Evolutionary conservation across 2,888 invertebrate genomes (phyloP).

Genomic region (Yponomeuta malinellus): DNA sequence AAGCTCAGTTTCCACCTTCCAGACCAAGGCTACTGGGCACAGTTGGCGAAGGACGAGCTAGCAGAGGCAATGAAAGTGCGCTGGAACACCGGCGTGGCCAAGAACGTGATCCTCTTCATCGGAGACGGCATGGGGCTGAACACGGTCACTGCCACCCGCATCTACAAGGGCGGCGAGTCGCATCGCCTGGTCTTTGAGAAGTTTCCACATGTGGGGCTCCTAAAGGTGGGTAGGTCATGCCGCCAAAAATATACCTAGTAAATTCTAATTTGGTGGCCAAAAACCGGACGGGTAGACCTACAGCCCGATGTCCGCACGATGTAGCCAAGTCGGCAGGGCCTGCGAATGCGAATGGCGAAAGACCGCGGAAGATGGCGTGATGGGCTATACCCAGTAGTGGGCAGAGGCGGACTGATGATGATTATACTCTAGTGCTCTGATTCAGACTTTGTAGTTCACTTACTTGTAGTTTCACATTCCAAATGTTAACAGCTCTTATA

Average conservation of each 20-base stretch:
- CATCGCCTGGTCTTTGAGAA: conserved; percentile 85
- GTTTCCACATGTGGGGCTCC: conserved; percentile 87
- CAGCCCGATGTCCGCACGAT: no score
- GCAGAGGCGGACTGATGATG: no score
- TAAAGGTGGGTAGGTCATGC: conserved; percentile 78
- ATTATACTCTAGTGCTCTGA: no score
- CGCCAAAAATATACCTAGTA: neutral
- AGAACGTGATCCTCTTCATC: conserved; percentile 89
- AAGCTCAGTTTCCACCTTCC: conserved; percentile 5
- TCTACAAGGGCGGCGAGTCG: conserved; percentile 85
- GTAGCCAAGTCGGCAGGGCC: no score
- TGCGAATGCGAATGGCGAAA: no score
- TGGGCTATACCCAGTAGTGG: no score
- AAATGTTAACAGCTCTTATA: no score
- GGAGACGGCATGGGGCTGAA: conserved; percentile 95
- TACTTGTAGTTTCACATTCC: no score
- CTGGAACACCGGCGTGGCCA: conserved; percentile 79
- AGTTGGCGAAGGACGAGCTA: conserved; percentile 65
- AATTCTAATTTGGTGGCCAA: no score
- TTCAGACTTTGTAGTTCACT: no score
- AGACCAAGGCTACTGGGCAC: conserved; percentile 66
- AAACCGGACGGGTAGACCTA: no score
- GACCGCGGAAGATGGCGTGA: no score
- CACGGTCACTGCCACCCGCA: conserved; percentile 88
- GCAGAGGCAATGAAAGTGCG: conserved; percentile 74